Conservation (phyloP, 1,140 invertebrate genomes). For the Sinella curviseta region DNA sequence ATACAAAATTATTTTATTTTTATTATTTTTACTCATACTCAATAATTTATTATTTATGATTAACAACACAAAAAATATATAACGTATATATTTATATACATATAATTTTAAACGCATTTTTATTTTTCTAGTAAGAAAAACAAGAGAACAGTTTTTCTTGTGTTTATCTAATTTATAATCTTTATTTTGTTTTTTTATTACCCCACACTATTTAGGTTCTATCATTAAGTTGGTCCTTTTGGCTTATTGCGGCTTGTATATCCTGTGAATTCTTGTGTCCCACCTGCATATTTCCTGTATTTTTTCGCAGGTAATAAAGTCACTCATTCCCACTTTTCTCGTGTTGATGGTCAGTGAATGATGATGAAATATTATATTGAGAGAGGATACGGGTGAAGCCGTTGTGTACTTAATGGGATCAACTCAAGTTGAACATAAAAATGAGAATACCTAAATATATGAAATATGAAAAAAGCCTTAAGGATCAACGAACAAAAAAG, state of each 20-base stretch:
- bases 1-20: background rate
- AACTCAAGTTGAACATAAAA: conserved; percentile 3
- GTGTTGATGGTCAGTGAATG: background rate
- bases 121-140: background rate
- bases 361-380: background rate
- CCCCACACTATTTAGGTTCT: background rate
- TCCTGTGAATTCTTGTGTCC: conserved; percentile 6
- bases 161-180: background rate
- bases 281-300: background rate
- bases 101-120: background rate
- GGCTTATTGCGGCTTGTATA: conserved; percentile 18
- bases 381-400: too few species aligned
- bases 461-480: background rate
- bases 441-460: background rate
- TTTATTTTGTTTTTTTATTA: background rate
- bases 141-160: background rate
- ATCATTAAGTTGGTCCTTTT: conserved; percentile 27
- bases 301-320: background rate
- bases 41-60: background rate
- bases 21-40: background rate
- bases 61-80: background rate
- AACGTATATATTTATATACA: background rate
- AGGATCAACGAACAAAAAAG: background rate
- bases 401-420: background rate
- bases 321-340: background rate